These are phyloP conservation scores for Sesamia nonagrioides DNA, from an alignment of 1,140 invertebrate genomes.

Conservation along the genomic window DNA sequence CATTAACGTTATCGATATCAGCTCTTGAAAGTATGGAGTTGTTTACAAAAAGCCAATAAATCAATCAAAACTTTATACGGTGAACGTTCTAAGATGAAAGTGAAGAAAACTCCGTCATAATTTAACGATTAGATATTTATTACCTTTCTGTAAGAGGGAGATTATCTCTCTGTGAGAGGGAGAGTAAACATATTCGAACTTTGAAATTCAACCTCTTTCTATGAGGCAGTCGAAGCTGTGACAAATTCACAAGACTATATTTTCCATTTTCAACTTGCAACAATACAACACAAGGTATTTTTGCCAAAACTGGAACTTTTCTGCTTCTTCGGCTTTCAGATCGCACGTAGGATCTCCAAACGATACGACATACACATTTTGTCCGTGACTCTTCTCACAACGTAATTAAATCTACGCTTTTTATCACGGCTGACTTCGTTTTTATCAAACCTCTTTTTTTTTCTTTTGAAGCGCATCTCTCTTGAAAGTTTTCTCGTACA, in stretches of 20 bases:
- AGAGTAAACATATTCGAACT: not conserved
- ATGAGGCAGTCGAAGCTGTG: not conserved
- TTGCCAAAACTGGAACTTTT: constrained; percentile 8
- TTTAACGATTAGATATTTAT: constrained; percentile 3
- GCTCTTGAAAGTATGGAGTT: not conserved
- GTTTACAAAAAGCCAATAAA: constrained; percentile 13
- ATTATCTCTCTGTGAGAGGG: no score
- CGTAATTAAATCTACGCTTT: not conserved
- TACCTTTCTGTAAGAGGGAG: not conserved
- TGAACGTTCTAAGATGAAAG: not conserved
- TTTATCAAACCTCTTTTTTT: constrained; percentile 13
- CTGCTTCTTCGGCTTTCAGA: not conserved
- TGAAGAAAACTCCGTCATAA: constrained; percentile 12
- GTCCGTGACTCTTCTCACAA: constrained; percentile 4
- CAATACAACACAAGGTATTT: no score
- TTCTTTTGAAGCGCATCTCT: constrained; percentile 5
- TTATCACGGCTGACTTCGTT: constrained; percentile 22
- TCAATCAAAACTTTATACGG: constrained; percentile 15
- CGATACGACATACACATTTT: constrained; percentile 1
- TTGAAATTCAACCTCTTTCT: not conserved
- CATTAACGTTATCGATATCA: not conserved
- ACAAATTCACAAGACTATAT: not conserved
- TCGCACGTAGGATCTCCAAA: constrained; percentile 5
- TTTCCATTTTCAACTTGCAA: not conserved
- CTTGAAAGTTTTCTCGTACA: constrained; percentile 34